A percentile compares a stretch with the other conserved stretches of the same genome.
Conservation (phyloP, 2,113 vertebrate genomes). For the Vidua chalybeata region DNA sequence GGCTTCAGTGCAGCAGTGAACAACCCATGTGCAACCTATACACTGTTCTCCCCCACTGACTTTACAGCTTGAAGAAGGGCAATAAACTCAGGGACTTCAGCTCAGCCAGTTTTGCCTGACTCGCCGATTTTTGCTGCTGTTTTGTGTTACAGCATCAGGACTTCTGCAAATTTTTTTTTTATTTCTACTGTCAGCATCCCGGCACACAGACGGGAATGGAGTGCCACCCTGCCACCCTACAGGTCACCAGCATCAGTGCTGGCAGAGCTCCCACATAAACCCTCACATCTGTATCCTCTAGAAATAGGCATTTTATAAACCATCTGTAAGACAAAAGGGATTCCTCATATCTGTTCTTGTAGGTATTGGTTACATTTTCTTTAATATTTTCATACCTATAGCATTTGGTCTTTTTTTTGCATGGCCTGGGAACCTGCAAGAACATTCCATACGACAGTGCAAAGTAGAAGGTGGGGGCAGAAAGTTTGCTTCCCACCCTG, state of each 20-base stretch:
- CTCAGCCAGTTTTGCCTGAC: not conserved
- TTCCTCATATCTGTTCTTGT: not conserved
- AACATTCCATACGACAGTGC: not conserved
- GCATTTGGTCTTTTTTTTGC: not conserved
- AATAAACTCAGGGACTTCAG: not conserved
- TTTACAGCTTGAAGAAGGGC: slow-evolving; percentile 27
- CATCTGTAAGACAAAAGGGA: not conserved
- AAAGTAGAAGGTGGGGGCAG: not conserved
- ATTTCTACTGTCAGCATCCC: not conserved
- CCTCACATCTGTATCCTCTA: not conserved
- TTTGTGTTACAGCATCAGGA: not conserved
- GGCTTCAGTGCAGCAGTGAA: not conserved
- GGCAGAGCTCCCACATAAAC: not conserved
- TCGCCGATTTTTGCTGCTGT: not conserved
- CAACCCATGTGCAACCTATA: not conserved
- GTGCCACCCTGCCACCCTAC: not conserved
- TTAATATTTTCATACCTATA: not conserved
- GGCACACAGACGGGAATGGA: not conserved
- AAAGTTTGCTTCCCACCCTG: not conserved
- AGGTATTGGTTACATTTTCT: not conserved
- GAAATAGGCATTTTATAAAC: not conserved
- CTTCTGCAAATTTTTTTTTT: not conserved
- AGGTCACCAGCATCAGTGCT: not conserved
- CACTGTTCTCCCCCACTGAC: not conserved
- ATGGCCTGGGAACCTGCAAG: not conserved